Base-by-base conservation (phyloP, 2,888 invertebrate genomes). In the Ophion slaviceki region DNA sequence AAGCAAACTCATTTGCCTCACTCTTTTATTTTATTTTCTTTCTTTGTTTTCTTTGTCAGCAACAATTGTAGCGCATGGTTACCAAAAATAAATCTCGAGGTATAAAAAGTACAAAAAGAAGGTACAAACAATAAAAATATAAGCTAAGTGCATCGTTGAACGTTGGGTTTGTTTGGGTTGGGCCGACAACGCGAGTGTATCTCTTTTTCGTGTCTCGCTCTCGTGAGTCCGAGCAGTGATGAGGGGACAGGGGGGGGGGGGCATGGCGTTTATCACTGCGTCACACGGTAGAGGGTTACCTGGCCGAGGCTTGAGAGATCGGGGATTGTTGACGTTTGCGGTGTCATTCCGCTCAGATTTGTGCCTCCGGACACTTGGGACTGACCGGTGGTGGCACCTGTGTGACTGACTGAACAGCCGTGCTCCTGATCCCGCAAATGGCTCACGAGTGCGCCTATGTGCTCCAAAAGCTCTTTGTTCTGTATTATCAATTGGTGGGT, bases 401-500 rank as follows among this genome's bases (percentile, higher is more conserved):
- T 93, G 92, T 87, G 96, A 94, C 88, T 95, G 94, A 87, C 95
- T 94, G 89, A 90, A 72, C 95, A 95, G 77, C 95, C 95, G 79
- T 96, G 95, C 91, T 99, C 99, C 88, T 98, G 96, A 88, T 98
- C 97, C 92, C 98, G 98, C 86, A 99, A 96, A 89, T 98, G 97
- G 6, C 97, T 96, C 20, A 99, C 98, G 90, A 99, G 95, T 14
- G 97, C 97, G 66, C 98, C 97, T 91, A 99, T 98, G 94, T 99
- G 99, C 92, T 99, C 99, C 88, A 99, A 94, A 68, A 99, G 95
- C 94, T 99, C 99, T 90, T 98, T 97, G 94, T 99, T 99, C 93
- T 99, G 99, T 76, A 98, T 96, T 89, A 99, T 94, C 85, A 99
- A 95, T 94, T 99, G 99, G 93, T 99, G 99, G 7, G 98, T 99